These are phyloP conservation scores for Charanyca ferruginea DNA, from an alignment of 2,888 invertebrate species.

Conservation along the genomic window DNA sequence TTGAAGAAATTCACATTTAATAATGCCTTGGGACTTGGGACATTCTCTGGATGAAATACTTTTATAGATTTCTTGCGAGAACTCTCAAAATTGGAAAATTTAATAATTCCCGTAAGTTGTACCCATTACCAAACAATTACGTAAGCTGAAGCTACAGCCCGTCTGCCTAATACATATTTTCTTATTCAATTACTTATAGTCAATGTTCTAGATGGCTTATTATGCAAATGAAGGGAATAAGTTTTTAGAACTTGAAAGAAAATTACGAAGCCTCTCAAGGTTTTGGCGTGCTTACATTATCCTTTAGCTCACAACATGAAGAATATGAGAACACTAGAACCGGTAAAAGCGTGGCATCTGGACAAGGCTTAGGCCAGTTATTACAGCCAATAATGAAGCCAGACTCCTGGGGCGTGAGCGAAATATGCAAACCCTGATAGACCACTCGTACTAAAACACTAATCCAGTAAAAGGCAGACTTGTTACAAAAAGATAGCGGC, in stretches of 20 bases:
- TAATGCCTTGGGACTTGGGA: conserved; percentile 44
- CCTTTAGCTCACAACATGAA: conserved; percentile 15
- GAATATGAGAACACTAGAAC: conserved; percentile 19
- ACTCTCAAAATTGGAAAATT: conserved; percentile 43
- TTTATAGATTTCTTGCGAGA: conserved; percentile 41
- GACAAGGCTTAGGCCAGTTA: conserved; percentile 24
- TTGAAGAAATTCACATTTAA: conserved; percentile 42
- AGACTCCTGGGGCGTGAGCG: background rate
- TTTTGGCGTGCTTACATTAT: conserved; percentile 6
- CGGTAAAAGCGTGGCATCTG: conserved; percentile 29
- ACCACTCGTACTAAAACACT: conserved; percentile 54
- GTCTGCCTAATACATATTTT: conserved; percentile 17
- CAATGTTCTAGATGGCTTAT: conserved; percentile 14
- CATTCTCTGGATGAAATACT: conserved; percentile 54
- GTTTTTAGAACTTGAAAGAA: conserved; percentile 27
- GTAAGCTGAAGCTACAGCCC: conserved; percentile 10
- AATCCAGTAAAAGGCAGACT: conserved; percentile 56
- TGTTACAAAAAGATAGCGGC: conserved; percentile 52
- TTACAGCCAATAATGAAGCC: conserved; percentile 35
- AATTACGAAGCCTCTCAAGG: conserved; percentile 17
- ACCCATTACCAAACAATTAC: conserved; percentile 17
- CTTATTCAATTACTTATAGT: conserved; percentile 34
- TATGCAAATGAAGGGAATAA: conserved; percentile 26
- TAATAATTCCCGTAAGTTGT: conserved; percentile 33
- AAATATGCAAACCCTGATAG: conserved; percentile 45